phyloP scores from a whole-genome alignment of 2,113 vertebrate genomes.

The Rissa tridactyla region DNA sequence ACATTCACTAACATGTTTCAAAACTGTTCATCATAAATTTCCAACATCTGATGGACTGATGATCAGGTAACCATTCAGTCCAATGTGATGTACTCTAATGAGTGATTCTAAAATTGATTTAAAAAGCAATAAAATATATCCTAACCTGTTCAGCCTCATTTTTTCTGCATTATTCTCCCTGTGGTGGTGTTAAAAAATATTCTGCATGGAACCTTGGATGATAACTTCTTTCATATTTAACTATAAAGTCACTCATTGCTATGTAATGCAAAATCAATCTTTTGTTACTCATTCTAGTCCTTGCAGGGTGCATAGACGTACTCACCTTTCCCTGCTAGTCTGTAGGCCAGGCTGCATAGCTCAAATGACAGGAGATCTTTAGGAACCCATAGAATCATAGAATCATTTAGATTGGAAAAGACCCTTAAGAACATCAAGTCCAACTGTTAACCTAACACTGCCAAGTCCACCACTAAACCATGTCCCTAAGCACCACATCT shows the following conservation, averaged over 20 bases:
- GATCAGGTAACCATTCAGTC: not conserved
- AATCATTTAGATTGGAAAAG: not conserved
- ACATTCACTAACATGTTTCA: not conserved
- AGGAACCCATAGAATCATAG: not conserved
- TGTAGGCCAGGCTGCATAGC: not conserved
- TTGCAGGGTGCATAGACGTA: not conserved
- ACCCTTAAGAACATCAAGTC: not conserved
- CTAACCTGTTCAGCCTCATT: not conserved
- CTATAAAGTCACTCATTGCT: not conserved
- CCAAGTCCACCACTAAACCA: not conserved
- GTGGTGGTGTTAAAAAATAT: not conserved
- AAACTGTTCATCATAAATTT: not conserved
- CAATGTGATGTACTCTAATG: not conserved
- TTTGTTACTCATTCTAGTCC: not conserved
- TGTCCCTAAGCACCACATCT: not conserved
- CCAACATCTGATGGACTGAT: not conserved
- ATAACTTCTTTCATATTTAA: not conserved
- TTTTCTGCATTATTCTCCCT: not conserved
- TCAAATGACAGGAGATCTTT: not conserved
- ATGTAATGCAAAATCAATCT: not conserved
- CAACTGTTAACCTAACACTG: not conserved
- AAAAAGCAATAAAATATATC: not conserved
- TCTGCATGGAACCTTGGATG: not conserved
- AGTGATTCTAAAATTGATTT: not conserved
- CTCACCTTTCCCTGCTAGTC: not conserved